Percentiles rank a stretch among this genome's conserved stretches.
Conservation (phyloP, 2,113 vertebrate species). For the Leiothrix lutea region DNA sequence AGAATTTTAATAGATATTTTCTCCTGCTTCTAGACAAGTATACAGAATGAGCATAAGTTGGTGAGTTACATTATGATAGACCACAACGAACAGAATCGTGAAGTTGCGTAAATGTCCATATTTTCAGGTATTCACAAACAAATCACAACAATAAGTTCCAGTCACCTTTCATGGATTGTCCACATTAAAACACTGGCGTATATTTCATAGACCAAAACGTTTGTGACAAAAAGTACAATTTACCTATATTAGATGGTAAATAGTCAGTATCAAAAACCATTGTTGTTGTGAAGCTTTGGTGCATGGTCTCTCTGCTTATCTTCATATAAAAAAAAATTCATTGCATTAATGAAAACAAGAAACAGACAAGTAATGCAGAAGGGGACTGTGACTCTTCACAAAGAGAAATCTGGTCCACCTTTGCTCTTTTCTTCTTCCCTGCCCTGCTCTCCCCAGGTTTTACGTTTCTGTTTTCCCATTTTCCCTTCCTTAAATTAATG, state of each 20-base stretch:
- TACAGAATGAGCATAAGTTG: neutral
- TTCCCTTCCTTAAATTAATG: neutral
- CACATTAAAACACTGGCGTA: neutral
- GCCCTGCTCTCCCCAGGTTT: fast-evolving
- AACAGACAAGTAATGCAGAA: neutral
- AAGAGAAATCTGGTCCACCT: neutral
- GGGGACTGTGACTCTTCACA: neutral
- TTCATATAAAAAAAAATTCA: neutral
- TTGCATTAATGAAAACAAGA: neutral
- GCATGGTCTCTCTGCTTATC: neutral
- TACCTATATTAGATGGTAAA: neutral
- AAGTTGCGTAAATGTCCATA: neutral
- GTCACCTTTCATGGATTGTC: neutral
- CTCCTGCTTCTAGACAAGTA: neutral
- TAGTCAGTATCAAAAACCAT: neutral
- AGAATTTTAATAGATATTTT: slow-evolving; percentile 41
- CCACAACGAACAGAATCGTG: neutral
- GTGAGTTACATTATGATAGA: neutral
- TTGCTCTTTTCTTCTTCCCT: neutral
- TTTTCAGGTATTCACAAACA: neutral
- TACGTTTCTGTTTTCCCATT: neutral
- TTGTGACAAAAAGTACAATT: neutral
- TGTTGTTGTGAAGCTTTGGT: neutral
- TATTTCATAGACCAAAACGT: neutral
- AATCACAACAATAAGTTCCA: neutral